Percentiles rank a stretch among this genome's conserved stretches.
Evolutionary conservation across 2,888 invertebrate species (phyloP).

Genomic region (Odontomyia ornata): DNA sequence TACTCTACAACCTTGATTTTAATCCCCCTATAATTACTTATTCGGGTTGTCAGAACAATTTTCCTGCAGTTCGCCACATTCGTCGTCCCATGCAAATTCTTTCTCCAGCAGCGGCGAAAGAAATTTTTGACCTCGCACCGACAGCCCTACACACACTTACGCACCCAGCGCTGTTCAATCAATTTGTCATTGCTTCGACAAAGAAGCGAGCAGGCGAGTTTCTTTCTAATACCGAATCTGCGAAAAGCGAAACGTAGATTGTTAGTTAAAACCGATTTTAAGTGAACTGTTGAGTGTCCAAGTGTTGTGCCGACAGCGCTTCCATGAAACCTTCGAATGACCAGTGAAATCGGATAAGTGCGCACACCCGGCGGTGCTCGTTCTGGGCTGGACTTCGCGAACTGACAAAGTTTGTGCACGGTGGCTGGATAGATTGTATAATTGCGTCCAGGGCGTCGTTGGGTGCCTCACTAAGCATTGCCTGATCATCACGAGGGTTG

Average conservation of each 20-base stretch:
- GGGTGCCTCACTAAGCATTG: not conserved
- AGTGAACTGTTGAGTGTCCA: not conserved
- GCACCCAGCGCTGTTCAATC: conserved; percentile 20
- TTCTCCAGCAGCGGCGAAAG: conserved; percentile 33
- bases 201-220: not conserved
- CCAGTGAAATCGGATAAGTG: not conserved
- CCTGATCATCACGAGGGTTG: not conserved
- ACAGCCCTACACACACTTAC: conserved; percentile 6
- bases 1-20: too few species aligned
- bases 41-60: conserved; percentile 3
- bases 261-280: not conserved
- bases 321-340: not conserved
- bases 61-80: conserved; percentile 30
- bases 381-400: not conserved
- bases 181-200: conserved; percentile 37
- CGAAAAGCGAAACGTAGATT: not conserved
- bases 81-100: conserved; percentile 20
- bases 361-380: not conserved
- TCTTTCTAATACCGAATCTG: not conserved
- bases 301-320: not conserved
- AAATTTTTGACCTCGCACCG: conserved; percentile 39
- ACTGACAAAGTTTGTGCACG: too few species aligned
- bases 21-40: too few species aligned
- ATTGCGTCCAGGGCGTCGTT: not conserved
- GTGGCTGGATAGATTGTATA: conserved; percentile 3